Percentiles rank a stretch among this genome's conserved stretches.
These are phyloP conservation scores for Lagocephalus sceleratus DNA, from an alignment of 2,797 vertebrate genomes.

Conservation along the genomic window DNA sequence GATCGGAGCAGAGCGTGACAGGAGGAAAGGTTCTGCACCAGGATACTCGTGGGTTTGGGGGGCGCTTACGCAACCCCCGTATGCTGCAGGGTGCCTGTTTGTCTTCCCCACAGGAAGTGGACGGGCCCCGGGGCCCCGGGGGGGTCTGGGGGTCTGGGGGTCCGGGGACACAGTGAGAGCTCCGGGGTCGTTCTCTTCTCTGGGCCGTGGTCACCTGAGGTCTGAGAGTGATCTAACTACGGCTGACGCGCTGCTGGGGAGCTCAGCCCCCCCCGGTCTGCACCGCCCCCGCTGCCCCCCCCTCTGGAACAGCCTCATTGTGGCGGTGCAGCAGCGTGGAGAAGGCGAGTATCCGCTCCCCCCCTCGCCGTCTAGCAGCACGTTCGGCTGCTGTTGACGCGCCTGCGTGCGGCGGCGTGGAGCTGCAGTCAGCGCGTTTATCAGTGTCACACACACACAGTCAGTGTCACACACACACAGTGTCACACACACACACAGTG, in stretches of 20 bases:
- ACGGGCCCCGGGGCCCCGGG: slow-evolving; percentile 25
- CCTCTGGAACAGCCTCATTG: too few relatives aligned
- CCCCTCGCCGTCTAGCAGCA: too few relatives aligned
- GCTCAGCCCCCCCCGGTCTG: neutral
- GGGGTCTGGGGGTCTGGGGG: slow-evolving; percentile 22
- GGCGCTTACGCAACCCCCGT: too few relatives aligned
- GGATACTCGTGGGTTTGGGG: too few relatives aligned
- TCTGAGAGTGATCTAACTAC: slow-evolving; percentile 63
- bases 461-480: slow-evolving; percentile 56
- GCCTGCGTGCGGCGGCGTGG: too few relatives aligned
- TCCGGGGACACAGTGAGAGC: too few relatives aligned
- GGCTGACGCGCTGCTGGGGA: slow-evolving; percentile 58
- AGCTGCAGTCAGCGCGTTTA: slow-evolving; percentile 37
- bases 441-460: slow-evolving; percentile 64
- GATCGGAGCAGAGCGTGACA: too few relatives aligned
- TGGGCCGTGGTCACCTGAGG: slow-evolving; percentile 51
- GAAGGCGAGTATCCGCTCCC: too few relatives aligned
- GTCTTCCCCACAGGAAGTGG: slow-evolving; percentile 18
- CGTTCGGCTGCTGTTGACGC: too few relatives aligned
- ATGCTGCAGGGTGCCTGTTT: slow-evolving; percentile 39
- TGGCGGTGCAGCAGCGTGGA: too few relatives aligned
- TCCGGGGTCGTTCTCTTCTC: slow-evolving; percentile 38
- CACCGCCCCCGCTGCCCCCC: too few relatives aligned
- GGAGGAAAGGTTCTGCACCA: too few relatives aligned
- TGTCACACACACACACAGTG: slow-evolving; percentile 57